Percentiles rank a stretch among this genome's conserved stretches.
These are phyloP conservation scores for Archilochus colubris DNA, from an alignment of 2,113 vertebrate genomes.

Conservation along the genomic window DNA sequence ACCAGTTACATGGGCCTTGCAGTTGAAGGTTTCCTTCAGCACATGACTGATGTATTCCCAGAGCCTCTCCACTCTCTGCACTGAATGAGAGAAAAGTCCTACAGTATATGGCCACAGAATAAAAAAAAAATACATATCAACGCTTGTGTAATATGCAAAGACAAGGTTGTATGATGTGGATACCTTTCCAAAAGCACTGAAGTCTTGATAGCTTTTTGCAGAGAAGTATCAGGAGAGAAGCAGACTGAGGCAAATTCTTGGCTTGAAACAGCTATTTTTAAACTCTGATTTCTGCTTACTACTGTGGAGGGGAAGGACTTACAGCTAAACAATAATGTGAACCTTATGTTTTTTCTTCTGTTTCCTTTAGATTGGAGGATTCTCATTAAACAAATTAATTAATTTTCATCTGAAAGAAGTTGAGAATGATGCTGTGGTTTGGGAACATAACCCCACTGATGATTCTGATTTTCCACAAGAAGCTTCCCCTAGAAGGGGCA, in stretches of 20 bases:
- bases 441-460: slow-evolving; percentile 75
- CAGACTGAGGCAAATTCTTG: neutral
- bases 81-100: neutral
- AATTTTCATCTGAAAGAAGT: slow-evolving; percentile 82
- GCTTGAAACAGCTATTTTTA: neutral
- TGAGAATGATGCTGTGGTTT: slow-evolving; percentile 78
- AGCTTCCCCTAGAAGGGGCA: slow-evolving; percentile 69
- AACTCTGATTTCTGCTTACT: neutral
- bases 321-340: no score
- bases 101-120: neutral
- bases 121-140: neutral
- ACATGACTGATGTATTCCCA: rapidly evolving
- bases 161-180: neutral
- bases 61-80: neutral
- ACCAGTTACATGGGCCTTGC: neutral
- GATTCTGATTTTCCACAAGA: slow-evolving; percentile 67
- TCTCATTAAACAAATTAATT: slow-evolving; percentile 80
- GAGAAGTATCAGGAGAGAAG: neutral
- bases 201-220: neutral
- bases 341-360: neutral
- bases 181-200: neutral
- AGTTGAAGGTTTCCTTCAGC: neutral
- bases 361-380: slow-evolving; percentile 77
- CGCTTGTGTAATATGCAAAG: neutral
- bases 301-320: neutral